phyloP scores from a whole-genome alignment of 2,113 vertebrate genomes.

The Stercorarius parasiticus region DNA sequence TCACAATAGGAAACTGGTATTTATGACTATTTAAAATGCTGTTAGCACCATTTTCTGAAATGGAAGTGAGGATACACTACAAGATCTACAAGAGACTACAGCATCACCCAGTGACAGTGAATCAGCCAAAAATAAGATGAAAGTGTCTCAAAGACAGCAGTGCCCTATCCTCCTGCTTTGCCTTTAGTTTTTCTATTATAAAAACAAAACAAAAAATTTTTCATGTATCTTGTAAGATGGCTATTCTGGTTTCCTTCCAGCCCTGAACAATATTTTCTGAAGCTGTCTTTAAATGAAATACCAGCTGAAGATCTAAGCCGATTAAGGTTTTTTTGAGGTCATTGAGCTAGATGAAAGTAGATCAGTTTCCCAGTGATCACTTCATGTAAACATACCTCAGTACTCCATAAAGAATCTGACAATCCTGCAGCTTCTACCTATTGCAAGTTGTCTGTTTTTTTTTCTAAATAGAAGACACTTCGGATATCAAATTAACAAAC shows the following conservation, averaged over 20 bases:
- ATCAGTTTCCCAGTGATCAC: not conserved
- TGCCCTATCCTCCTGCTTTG: not conserved
- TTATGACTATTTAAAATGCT: not conserved
- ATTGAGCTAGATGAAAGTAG: slow-evolving; percentile 34
- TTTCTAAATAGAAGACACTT: not conserved
- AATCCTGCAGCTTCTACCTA: not conserved
- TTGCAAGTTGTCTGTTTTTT: not conserved
- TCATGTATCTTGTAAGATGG: not conserved
- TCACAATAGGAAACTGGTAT: not conserved
- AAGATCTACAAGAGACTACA: not conserved
- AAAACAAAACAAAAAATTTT: not conserved
- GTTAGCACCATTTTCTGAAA: not conserved
- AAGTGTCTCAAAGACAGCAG: not conserved
- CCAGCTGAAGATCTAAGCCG: slow-evolving; percentile 58
- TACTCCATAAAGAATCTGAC: not conserved
- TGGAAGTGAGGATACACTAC: not conserved
- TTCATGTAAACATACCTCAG: not conserved
- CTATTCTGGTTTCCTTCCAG: not conserved
- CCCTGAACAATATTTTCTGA: not conserved
- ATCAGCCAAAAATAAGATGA: not conserved
- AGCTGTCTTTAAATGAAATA: slow-evolving; percentile 32
- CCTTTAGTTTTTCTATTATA: not conserved
- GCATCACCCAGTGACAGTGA: not conserved
- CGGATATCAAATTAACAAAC: not conserved
- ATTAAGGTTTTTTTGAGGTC: slow-evolving; percentile 67